These are phyloP conservation scores for Drosophila nigromelanica DNA, from an alignment of 1,140 invertebrate species.

Conservation along the genomic window DNA sequence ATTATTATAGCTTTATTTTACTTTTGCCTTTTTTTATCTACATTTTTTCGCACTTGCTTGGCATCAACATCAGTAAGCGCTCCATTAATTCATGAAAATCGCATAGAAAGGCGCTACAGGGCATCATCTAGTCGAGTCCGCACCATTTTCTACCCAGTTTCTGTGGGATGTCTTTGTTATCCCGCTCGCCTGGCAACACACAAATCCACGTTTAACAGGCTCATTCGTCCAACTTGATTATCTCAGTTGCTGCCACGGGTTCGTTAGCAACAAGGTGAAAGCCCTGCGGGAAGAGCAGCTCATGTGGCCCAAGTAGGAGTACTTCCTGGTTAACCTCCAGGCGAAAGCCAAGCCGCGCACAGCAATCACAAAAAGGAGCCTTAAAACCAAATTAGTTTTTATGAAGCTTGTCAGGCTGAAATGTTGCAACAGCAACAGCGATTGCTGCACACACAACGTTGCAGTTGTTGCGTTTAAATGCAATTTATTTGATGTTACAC, in stretches of 20 bases:
- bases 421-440: constrained; percentile 21
- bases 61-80: too few relatives aligned
- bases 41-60: too few relatives aligned
- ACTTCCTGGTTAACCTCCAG: constrained; percentile 23
- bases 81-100: too few relatives aligned
- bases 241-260: too few relatives aligned
- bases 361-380: constrained; percentile 30
- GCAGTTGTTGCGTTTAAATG: constrained; percentile 58
- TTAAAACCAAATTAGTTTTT: constrained; percentile 71
- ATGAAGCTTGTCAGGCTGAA: constrained; percentile 60
- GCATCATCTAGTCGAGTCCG: not conserved
- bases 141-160: not conserved
- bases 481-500: constrained; percentile 79
- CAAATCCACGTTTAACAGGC: not conserved
- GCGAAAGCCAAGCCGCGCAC: constrained; percentile 5
- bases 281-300: too few relatives aligned
- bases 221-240: constrained; percentile 25
- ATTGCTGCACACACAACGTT: constrained; percentile 34
- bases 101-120: too few relatives aligned
- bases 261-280: constrained; percentile 5
- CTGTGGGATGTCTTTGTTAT: constrained; percentile 1
- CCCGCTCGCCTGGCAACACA: not conserved
- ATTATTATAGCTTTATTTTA: too few relatives aligned
- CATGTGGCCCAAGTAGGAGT: constrained; percentile 2
- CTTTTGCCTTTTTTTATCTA: too few relatives aligned